phyloP scores from a whole-genome alignment of 2,888 invertebrate species.

The Dysmachus trigonus region DNA sequence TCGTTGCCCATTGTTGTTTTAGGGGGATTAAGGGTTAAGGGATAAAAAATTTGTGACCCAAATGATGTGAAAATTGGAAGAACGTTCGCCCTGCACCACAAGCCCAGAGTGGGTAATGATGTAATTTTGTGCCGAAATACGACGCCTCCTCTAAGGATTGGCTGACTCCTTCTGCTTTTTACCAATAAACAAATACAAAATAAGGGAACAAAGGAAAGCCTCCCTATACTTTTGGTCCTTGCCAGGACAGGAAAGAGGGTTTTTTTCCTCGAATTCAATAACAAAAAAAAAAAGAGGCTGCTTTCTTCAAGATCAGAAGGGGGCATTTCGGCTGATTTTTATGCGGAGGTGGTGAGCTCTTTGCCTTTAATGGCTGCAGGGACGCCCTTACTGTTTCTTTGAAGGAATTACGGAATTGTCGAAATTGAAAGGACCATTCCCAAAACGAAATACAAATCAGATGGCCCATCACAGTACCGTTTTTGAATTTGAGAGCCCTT shows the following conservation, averaged over 20 bases:
- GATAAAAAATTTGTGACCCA: slow-evolving; percentile 23
- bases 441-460: neutral
- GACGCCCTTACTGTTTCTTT: neutral
- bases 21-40: slow-evolving; percentile 5
- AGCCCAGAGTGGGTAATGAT: neutral
- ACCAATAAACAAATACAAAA: neutral
- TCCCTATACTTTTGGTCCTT: neutral
- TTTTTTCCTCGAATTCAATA: neutral
- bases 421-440: neutral
- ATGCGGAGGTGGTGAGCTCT: neutral
- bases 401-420: neutral
- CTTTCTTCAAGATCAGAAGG: neutral
- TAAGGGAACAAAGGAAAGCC: neutral
- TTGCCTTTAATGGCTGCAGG: neutral
- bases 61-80: slow-evolving; percentile 5
- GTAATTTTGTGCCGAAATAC: neutral
- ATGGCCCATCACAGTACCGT: neutral
- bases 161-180: neutral
- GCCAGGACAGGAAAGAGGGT: neutral
- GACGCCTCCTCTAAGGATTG: neutral
- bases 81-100: neutral
- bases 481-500: neutral
- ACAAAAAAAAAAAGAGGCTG: neutral
- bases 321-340: neutral
- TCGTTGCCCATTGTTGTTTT: slow-evolving; percentile 20